Percentiles rank a stretch among this genome's conserved stretches.
phyloP scores from a whole-genome alignment of 1,140 invertebrate species.

The Drosophila arawakana region DNA sequence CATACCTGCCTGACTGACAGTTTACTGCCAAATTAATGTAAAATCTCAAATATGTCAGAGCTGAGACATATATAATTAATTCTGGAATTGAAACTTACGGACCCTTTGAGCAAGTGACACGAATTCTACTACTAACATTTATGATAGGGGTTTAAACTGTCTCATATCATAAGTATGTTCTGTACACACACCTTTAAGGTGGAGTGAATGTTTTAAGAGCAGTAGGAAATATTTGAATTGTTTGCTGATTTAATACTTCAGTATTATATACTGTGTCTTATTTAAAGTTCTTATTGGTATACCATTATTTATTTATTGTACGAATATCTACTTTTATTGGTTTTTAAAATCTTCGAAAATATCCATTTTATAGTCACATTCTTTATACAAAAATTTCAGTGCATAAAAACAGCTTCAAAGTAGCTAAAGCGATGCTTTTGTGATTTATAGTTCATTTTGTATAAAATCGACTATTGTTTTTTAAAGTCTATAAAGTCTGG shows the following conservation, averaged over 20 bases:
- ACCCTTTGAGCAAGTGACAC: conserved; percentile 34
- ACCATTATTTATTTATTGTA: too few relatives aligned
- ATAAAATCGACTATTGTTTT: neutral
- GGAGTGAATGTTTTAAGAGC: too few relatives aligned
- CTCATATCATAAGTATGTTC: neutral
- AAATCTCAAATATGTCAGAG: conserved; percentile 70
- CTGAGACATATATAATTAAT: conserved; percentile 66
- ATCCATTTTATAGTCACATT: too few relatives aligned
- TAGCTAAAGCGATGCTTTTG: neutral
- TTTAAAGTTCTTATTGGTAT: too few relatives aligned
- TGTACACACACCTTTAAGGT: too few relatives aligned
- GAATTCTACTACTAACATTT: conserved; percentile 18
- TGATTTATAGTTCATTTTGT: neutral
- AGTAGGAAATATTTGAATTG: too few relatives aligned
- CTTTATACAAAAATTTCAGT: too few relatives aligned
- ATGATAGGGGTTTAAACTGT: conserved; percentile 2
- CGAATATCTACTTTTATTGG: too few relatives aligned
- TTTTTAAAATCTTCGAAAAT: too few relatives aligned
- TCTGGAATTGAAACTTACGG: conserved; percentile 60
- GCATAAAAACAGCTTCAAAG: too few relatives aligned
- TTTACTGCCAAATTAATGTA: conserved; percentile 80
- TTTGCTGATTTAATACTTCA: too few relatives aligned
- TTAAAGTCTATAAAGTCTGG: neutral
- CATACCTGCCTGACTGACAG: conserved; percentile 40
- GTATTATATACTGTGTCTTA: too few relatives aligned